phyloP scores from a whole-genome alignment of 2,888 invertebrate species.

The Caenorhabditis afra region DNA sequence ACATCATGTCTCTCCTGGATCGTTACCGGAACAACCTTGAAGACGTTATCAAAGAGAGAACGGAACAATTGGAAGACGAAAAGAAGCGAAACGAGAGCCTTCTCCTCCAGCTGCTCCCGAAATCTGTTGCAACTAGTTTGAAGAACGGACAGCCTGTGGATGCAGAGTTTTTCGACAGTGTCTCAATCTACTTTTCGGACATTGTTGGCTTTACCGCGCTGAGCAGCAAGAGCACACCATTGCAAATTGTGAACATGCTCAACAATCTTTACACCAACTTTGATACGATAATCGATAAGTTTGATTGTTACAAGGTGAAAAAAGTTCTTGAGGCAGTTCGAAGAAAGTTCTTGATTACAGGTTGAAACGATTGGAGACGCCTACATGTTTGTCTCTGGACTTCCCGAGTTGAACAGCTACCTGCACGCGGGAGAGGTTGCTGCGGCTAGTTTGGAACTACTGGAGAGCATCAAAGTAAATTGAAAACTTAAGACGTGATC shows the following conservation, averaged over 20 bases:
- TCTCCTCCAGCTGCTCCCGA: constrained; percentile 86
- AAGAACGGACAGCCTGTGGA: constrained; percentile 68
- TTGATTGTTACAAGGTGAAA: constrained; percentile 67
- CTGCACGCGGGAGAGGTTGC: constrained; percentile 69
- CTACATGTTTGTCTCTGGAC: constrained; percentile 69
- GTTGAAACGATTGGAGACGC: constrained; percentile 70
- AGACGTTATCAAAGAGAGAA: constrained; percentile 92
- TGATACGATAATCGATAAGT: constrained; percentile 87
- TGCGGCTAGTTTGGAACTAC: constrained; percentile 62
- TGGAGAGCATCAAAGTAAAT: constrained; percentile 53
- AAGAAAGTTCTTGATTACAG: constrained; percentile 18
- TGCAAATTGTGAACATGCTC: constrained; percentile 90
- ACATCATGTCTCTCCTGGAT: constrained; percentile 98
- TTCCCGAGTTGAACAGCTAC: constrained; percentile 64
- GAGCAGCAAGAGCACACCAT: constrained; percentile 68
- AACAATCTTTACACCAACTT: constrained; percentile 92
- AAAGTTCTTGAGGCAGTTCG: too few relatives aligned
- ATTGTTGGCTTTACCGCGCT: constrained; percentile 71
- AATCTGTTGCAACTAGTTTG: constrained; percentile 64
- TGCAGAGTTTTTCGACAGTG: constrained; percentile 65
- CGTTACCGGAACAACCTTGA: constrained; percentile 96
- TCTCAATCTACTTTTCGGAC: constrained; percentile 71
- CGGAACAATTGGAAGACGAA: constrained; percentile 91
- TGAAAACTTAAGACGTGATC: background rate
- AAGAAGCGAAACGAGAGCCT: constrained; percentile 86